Percentiles rank a stretch among this genome's conserved stretches.
Conservation (phyloP, 2,888 invertebrate genomes). For the Conops quadrifasciatus region DNA sequence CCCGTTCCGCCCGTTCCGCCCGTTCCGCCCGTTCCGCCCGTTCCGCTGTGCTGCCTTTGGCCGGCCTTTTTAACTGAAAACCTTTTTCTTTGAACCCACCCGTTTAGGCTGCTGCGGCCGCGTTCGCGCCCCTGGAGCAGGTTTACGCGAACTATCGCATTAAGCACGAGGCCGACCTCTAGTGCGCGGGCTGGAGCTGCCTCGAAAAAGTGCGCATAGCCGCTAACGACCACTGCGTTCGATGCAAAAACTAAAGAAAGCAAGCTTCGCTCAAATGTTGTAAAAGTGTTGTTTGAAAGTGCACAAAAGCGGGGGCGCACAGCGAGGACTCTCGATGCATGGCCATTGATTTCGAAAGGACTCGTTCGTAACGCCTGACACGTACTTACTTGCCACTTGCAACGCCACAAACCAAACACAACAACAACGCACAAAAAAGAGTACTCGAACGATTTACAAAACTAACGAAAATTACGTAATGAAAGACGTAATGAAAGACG, state of each 20-base stretch:
- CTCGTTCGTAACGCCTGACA: not conserved
- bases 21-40: conserved; percentile 40
- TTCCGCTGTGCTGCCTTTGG: conserved; percentile 6
- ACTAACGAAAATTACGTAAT: conserved; percentile 39
- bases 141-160: conserved; percentile 61
- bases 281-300: conserved; percentile 16
- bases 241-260: not conserved
- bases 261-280: conserved; percentile 17
- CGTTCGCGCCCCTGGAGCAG: conserved; percentile 60
- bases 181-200: conserved; percentile 40
- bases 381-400: not conserved
- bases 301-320: not conserved
- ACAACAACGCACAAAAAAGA: not conserved
- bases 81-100: conserved; percentile 16
- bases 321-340: not conserved
- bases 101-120: conserved; percentile 20
- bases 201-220: not conserved
- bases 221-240: not conserved
- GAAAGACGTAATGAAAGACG: too few species aligned
- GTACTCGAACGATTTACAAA: conserved; percentile 23
- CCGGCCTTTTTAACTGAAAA: conserved; percentile 16
- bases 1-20: not conserved
- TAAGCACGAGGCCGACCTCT: conserved; percentile 60
- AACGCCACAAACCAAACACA: not conserved
- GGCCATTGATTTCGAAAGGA: not conserved